Base-by-base conservation (phyloP, 2,797 vertebrate genomes). In the Falco berigora region DNA sequence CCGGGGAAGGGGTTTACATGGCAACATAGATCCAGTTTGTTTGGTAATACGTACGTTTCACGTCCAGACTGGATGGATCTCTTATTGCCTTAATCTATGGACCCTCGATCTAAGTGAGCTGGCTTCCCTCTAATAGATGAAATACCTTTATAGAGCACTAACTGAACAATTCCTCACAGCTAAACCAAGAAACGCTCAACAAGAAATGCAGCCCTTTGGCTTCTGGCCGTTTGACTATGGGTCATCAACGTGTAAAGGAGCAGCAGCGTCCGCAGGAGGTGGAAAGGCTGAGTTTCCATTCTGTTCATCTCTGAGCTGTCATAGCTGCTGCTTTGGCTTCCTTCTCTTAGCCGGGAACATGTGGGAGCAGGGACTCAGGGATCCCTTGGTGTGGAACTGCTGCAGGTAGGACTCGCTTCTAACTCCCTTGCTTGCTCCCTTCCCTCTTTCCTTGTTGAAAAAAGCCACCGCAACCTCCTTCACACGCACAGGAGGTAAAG, bases 401-500 rank as follows among this genome's bases (percentile, higher is more conserved):
- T 49, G 44, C 83, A 86, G 59, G 82, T 1, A 20, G 72, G 75
- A 40, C 42, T 71, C 30, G 1, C 20, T 63, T 68, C 66, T 84
- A 46, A 9, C 32, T 79, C 47, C 59, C 49, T 55, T 38, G 24
- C 46, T 77, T 58, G 38, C 52, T 88, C 32, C 64, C 34, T 50
- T 69, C 68, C 56, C 38, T 79, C 56, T 24, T 59, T 18, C 72
- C 47, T 72, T 13, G 20, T 53, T 52, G 10, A 44, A 50, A 55
- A 46, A 87, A 79, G 19, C 44, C 81, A 59, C 85, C 64, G 80
- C 71, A 12, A 34, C 22, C 59, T 83, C 85, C 91, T 91, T 77
- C 78, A 20, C 12, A 9, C 9, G 18, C 80, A 14, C 46, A 56
- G 32, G 47, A 36, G 62, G 14, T 8, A n/a, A 50, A 76, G 42